Base-by-base conservation (phyloP, 2,797 vertebrate genomes). In the Cephalopachus bancanus region DNA sequence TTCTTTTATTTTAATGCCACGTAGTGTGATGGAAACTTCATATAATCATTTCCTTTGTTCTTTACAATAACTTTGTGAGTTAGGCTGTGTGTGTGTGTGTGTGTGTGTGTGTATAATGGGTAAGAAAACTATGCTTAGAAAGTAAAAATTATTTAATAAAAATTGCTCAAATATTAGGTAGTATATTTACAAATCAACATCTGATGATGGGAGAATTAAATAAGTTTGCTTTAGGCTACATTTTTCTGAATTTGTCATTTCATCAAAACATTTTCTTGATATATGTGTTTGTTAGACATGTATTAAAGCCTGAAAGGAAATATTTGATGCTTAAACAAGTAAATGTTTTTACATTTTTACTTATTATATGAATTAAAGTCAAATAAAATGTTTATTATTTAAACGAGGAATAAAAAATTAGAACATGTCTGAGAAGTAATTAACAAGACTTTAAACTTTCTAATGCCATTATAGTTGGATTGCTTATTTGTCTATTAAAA, bases 401-500 rank as follows among this genome's bases (percentile, higher is more conserved):
- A 91, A 96, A 67, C 83, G 59, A 94, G 9, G 1, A 2, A 71
- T 78, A 67, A 79, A 94, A 86, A 93, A n/a, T 69, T 62, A 64
- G 83, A 93, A 15, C 2, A 78, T n/a, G 8, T 33, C 28, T 67
- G 24, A 81, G 14, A 64, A 93, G 15, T 44, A 59, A 89, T 93
- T 90, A 86, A 5, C 7, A 85, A 53, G 7, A 91, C 22, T 57
- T 78, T 7, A 51, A 93, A 49, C 0, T 88, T 83, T 81, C 65
- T 71, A 55, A 76, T 84, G 15, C 1, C 71, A 17, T 85, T 75
- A 91, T 89, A 95, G 90, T 93, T 92, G 2, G 20, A 64, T 78
- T 94, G 19, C 19, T 80, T 59, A 83, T 65, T n/a, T 96, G 7
- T 74, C 17, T 30, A 91, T 64, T 96, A 89, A 93, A 91, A 89